phyloP scores from a whole-genome alignment of 1,140 invertebrate species.

The Leptonema lineaticorne region DNA sequence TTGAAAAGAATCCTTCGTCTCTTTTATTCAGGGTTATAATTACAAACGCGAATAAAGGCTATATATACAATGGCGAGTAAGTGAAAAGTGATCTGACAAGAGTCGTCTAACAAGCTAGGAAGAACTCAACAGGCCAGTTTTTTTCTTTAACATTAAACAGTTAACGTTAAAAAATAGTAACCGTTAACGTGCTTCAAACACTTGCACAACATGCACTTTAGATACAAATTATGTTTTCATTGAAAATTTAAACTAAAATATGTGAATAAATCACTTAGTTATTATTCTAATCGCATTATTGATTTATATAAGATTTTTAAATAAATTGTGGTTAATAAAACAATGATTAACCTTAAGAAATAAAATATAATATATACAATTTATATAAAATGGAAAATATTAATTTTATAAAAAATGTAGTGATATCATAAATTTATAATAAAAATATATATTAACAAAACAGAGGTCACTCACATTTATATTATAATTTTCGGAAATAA shows the following conservation, averaged over 20 bases:
- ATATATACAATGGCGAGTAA: neutral
- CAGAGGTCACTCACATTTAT: too few relatives aligned
- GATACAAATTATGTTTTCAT: too few relatives aligned
- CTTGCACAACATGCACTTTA: neutral
- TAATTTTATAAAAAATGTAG: neutral
- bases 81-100: conserved; percentile 6
- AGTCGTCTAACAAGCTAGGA: conserved; percentile 4
- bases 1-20: conserved; percentile 1
- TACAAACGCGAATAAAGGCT: neutral
- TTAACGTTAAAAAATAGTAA: conserved; percentile 7
- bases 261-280: neutral
- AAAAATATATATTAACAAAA: neutral
- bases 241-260: too few relatives aligned
- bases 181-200: neutral
- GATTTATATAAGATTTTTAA: neutral
- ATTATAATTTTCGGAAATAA: too few relatives aligned
- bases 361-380: neutral
- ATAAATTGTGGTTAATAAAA: too few relatives aligned
- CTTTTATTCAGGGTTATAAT: neutral
- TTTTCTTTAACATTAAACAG: conserved; percentile 4
- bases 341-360: too few relatives aligned
- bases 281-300: neutral
- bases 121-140: conserved; percentile 2
- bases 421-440: neutral
- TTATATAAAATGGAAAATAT: neutral